Base-by-base conservation (phyloP, 92 coral and sea anemone genomes). In the Phymanthus crucifer region DNA sequence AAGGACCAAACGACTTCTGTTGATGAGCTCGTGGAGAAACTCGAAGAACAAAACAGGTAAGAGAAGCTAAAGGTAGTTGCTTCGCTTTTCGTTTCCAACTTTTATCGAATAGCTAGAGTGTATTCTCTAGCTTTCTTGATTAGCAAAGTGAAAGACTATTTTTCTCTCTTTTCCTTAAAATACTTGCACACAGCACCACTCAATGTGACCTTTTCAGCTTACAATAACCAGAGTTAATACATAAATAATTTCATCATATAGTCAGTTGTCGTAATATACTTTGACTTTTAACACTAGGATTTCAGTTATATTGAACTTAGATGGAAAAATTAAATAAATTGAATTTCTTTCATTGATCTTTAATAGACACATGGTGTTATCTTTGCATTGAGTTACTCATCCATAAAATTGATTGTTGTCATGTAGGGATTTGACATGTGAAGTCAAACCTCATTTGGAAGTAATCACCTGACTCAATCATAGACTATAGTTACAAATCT, bases 11-110 rank as follows among this genome's bases (percentile, higher is more conserved):
- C 88, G 47, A 71, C 82, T 40, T 93, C 97, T 11, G 83, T 85
- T 48, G 93, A 82, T 69, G 97, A 93, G 26, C 87, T 93, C 12
- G 80, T 93, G 21, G 89, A 83, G 0, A 84, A 83, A 66, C 87
- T 93, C 37, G 97, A 93, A 71, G 94, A 90, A 64, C 92, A 87
- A 80, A 93, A 93, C 75, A 82, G 94, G 97, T 85, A 72, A 83
- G 90, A n/a, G 10, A 21, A 82, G 52, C 33, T 17, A 16, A 32
- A 31, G 40, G 40, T 33, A 26, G 40, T 68, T 73, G 34, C 27
- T 83, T 83, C 8, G 17, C 38, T 24, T 71, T 10, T 23, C 32
- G 21, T 52, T 48, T 40, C 10, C 45, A 18, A 24, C 47, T 29
- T 72, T 19, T 34, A 66, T 71, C 31, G 52, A 81, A 71, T 48